phyloP scores from a whole-genome alignment of 2,797 vertebrate species.

The Erpetoichthys calabaricus region DNA sequence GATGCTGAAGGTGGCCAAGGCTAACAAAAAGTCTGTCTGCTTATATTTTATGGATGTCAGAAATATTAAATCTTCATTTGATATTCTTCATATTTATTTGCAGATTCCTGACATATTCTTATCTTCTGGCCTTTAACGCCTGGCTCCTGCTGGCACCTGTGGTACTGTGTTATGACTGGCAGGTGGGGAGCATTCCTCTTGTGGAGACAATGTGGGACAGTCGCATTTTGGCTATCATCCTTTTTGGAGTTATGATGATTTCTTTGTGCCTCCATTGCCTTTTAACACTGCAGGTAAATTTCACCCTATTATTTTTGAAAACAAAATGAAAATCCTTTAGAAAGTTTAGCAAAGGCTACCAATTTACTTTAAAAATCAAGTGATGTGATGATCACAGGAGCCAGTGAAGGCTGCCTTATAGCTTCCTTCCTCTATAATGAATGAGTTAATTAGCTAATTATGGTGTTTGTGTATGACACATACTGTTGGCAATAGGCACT shows the following conservation, averaged over 20 bases:
- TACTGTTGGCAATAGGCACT: too few species aligned
- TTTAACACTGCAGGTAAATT: slow-evolving; percentile 63
- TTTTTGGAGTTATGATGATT: slow-evolving; percentile 53
- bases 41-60: slow-evolving; percentile 6
- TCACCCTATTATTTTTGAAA: too few species aligned
- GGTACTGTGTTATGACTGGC: slow-evolving; percentile 91
- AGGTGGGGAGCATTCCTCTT: slow-evolving; percentile 89
- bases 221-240: slow-evolving; percentile 62
- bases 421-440: too few species aligned
- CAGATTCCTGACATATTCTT: slow-evolving; percentile 83
- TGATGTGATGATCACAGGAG: too few species aligned
- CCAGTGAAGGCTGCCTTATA: too few species aligned
- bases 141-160: slow-evolving; percentile 81
- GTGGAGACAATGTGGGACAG: slow-evolving; percentile 70
- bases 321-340: too few species aligned
- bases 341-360: too few species aligned
- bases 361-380: too few species aligned
- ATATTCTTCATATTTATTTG: neutral
- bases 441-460: too few species aligned
- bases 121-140: slow-evolving; percentile 82
- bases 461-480: too few species aligned
- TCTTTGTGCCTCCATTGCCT: slow-evolving; percentile 60
- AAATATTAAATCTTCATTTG: neutral
- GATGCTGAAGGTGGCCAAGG: neutral
- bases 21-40: slow-evolving; percentile 19